Evolutionary conservation across 2,113 vertebrate genomes (phyloP), one percentile per base, ranked within the genome.

Genomic region (Brachyhypopomus gauderio): DNA sequence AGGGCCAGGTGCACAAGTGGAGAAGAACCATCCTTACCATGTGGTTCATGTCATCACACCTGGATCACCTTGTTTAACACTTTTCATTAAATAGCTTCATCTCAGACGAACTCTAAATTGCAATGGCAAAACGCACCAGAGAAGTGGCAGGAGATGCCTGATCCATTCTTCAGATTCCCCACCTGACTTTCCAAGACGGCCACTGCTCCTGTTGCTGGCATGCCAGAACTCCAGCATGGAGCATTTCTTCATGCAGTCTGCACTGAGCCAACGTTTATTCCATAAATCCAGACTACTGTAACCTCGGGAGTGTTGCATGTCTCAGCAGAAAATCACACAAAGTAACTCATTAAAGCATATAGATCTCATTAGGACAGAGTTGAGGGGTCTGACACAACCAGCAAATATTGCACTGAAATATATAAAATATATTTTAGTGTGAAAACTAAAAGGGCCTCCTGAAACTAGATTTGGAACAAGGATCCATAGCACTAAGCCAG

Each of bases 101-200:
- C 45, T 52, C 12, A 52, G 45, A 52, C 1, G 45, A 52, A 52
- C 45, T 45, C 41, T 45, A 45, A 66, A 66, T 19, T 5, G 3
- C 27, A 66, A 36, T 34, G 27, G 30, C 20, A 38, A 22, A 41
- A 70, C n/a, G 66, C 66, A 70, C 34, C 22, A 59, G 67, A 60
- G 41, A 71, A 60, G 64, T 38, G 14, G 38, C 36, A 41, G 30
- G 30, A 69, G 27, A 66, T 41, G 23, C 17, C 16, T 1, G 41
- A 23, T 23, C 16, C 71, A 79, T 84, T 85, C 75, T 72, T 76
- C 34, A 59, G 60, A 81, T 76, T 72, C 80, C 62, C 69, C 75
- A 79, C 73, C 77, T 78, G 72, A 75, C 34, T 79, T 83, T 75
- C 66, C 59, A 60, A 25, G 72, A 41, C 45, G 22, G 22, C 62